Base-by-base conservation (phyloP, 2,113 vertebrate genomes). In the Gavialis gangeticus region DNA sequence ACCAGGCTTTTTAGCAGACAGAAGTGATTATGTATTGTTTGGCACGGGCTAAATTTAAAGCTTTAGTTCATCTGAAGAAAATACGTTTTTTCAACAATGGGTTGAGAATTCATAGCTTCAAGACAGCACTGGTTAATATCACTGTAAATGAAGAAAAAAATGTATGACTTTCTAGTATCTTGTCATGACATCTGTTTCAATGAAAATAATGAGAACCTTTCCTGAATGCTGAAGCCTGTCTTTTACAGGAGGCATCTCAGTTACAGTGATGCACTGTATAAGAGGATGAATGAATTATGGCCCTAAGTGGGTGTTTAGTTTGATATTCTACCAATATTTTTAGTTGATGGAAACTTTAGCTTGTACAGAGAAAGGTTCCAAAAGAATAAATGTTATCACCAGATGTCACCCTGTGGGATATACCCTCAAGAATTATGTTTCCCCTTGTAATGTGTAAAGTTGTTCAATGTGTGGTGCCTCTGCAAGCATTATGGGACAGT, bases 291-390 rank as follows among this genome's bases (percentile, higher is more conserved):
- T 85, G 79, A 85, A 28, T 89, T 92, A 75, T 78, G 75, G 46
- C 91, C 76, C 83, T 89, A 89, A 37, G 55, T 87, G 90, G 69
- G 82, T 28, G 71, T 75, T 25, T 78, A 87, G 90, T 82, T 94
- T 93, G 90, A 90, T 46, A 80, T 55, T 0, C 1, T 30, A 91
- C 81, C 80, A 94, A 77, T 84, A 59, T 73, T 85, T 76, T 88
- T 84, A 84, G 88, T 82, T 87, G 86, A 19, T 76, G 86, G 93
- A 94, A 95, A 94, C 71, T 93, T 34, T 84, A 84, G n/a, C 85
- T 90, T 95, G 89, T 86, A 84, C 24, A 89, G 82, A 91, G 90
- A 88, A 85, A 77, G 85, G 82, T 94, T 96, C 92, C 96, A 93
- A 66, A 2, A 13, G 5, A 95, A 92, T 79, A 54, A 93, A 95